Conservation (phyloP, 2,888 invertebrate genomes). For the Rhynchonema sp. region DNA sequence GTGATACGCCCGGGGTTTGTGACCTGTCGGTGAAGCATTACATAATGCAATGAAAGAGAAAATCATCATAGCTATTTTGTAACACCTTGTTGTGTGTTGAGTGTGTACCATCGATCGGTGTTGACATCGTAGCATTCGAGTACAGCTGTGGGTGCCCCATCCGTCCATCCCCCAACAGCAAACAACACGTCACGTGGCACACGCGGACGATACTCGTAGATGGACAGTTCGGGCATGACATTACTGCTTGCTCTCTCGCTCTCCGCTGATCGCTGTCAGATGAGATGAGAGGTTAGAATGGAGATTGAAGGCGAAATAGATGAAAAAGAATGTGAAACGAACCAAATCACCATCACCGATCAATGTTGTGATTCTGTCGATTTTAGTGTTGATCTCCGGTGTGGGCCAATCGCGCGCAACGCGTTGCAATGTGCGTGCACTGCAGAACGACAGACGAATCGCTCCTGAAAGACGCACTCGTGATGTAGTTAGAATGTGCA, state of each 20-base stretch:
- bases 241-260: too few species aligned
- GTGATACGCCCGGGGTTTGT: conserved; percentile 51
- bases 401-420: too few species aligned
- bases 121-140: conserved; percentile 34
- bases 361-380: too few species aligned
- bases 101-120: not conserved
- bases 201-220: conserved; percentile 37
- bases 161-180: conserved; percentile 40
- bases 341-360: too few species aligned
- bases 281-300: too few species aligned
- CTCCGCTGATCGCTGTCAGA: too few species aligned
- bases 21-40: too few species aligned
- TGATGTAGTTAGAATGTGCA: not conserved
- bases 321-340: too few species aligned
- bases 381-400: too few species aligned
- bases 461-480: not conserved
- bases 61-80: not conserved
- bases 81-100: not conserved
- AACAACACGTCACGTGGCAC: conserved; percentile 39
- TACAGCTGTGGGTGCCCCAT: conserved; percentile 56
- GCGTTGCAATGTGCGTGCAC: not conserved
- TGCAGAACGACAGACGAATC: not conserved
- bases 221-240: not conserved
- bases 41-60: too few species aligned
- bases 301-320: too few species aligned